Conservation (phyloP, 2,888 invertebrate genomes). For the Graphium colonna region DNA sequence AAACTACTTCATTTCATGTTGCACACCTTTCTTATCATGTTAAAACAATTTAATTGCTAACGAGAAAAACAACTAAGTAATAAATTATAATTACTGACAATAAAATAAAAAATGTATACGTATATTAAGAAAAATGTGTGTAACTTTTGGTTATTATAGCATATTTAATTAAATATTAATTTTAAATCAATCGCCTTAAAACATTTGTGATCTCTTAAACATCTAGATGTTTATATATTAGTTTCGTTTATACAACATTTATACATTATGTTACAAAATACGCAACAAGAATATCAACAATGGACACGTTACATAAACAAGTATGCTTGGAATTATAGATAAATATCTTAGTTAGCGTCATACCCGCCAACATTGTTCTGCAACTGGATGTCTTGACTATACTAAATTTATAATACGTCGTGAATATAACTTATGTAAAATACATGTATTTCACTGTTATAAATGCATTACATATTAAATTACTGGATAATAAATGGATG, state of each 20-base stretch:
- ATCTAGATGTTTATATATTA: slow-evolving; percentile 24
- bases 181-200: slow-evolving; percentile 5
- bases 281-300: slow-evolving; percentile 80
- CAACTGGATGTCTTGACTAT: neutral
- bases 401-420: neutral
- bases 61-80: too few species aligned
- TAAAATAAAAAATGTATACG: neutral
- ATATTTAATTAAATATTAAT: neutral
- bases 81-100: too few species aligned
- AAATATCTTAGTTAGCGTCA: slow-evolving; percentile 16
- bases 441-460: slow-evolving; percentile 10
- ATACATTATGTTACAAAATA: slow-evolving; percentile 48
- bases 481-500: slow-evolving; percentile 6
- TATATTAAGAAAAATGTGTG: neutral
- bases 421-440: neutral
- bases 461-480: slow-evolving; percentile 25
- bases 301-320: slow-evolving; percentile 71
- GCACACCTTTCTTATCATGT: too few species aligned
- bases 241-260: slow-evolving; percentile 26
- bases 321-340: slow-evolving; percentile 37
- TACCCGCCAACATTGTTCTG: slow-evolving; percentile 12
- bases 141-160: neutral
- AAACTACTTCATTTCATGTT: too few species aligned
- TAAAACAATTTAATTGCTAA: too few species aligned
- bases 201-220: slow-evolving; percentile 18